A percentile compares a stretch with the other conserved stretches of the same genome.
phyloP scores from a whole-genome alignment of 2,888 invertebrate genomes.

The Papilio gigon region DNA sequence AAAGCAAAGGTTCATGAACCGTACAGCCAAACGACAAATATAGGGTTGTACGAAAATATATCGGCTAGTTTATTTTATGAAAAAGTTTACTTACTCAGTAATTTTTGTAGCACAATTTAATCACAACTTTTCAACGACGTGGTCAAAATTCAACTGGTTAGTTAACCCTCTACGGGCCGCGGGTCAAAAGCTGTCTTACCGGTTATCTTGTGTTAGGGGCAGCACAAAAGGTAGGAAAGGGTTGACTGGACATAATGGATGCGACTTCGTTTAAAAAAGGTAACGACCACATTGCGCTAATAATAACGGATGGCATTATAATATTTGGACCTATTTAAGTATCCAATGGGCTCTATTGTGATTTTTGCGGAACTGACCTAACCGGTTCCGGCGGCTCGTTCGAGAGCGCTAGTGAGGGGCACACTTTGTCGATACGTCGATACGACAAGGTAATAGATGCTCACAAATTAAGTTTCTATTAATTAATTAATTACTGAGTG shows the following conservation, averaged over 20 bases:
- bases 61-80: conserved; percentile 23
- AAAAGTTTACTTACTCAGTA: conserved; percentile 22
- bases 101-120: conserved; percentile 39
- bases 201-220: conserved; percentile 74
- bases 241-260: conserved; percentile 79
- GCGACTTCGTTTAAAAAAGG: conserved; percentile 58
- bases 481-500: not conserved
- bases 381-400: conserved; percentile 72
- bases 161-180: conserved; percentile 66
- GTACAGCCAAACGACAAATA: not conserved
- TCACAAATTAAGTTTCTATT: too few species aligned
- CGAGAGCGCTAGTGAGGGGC: conserved; percentile 49
- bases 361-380: conserved; percentile 77
- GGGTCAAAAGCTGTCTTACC: conserved; percentile 81
- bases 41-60: not conserved
- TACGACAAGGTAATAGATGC: too few species aligned
- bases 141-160: conserved; percentile 72
- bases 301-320: conserved; percentile 76
- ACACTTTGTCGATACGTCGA: conserved; percentile 27
- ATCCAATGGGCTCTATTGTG: conserved; percentile 78
- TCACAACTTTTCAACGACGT: conserved; percentile 52
- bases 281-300: conserved; percentile 53
- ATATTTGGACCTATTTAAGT: conserved; percentile 83
- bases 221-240: conserved; percentile 68
- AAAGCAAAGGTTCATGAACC: not conserved